These are phyloP conservation scores for Belonocnema kinseyi DNA, from an alignment of 1,140 invertebrate species.

Conservation along the genomic window DNA sequence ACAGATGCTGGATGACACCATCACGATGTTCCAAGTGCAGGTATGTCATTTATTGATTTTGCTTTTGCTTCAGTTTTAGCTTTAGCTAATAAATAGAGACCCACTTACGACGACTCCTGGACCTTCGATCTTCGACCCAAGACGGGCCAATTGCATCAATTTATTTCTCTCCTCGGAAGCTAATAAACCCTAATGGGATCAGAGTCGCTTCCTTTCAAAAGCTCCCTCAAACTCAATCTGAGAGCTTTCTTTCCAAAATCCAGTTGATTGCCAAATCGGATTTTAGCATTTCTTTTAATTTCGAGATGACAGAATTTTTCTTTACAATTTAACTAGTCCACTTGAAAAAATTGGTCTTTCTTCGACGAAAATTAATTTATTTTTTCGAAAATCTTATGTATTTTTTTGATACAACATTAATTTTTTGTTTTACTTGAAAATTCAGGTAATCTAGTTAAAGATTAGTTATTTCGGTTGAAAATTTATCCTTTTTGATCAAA, in stretches of 20 bases:
- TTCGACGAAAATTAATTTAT: no score
- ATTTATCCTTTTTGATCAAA: no score
- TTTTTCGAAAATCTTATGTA: no score
- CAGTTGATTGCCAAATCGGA: background rate
- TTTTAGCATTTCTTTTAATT: no score
- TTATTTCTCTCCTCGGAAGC: slow-evolving; percentile 3
- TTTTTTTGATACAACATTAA: no score
- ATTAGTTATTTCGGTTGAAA: no score
- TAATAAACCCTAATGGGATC: slow-evolving; percentile 8
- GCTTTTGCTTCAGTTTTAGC: background rate
- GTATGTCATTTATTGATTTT: slow-evolving; percentile 71
- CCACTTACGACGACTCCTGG: background rate
- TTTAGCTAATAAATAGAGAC: slow-evolving; percentile 7
- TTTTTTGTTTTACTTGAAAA: no score
- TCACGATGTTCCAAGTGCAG: slow-evolving; percentile 94
- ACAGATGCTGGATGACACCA: slow-evolving; percentile 91
- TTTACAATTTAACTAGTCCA: no score
- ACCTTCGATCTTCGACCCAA: background rate
- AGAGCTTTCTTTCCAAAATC: background rate
- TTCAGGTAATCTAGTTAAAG: no score
- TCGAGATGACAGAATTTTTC: no score
- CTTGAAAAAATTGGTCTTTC: no score
- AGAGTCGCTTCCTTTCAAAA: background rate
- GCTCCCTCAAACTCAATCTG: background rate
- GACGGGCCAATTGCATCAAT: slow-evolving; percentile 11